Percentiles rank a stretch among this genome's conserved stretches.
phyloP scores from a whole-genome alignment of 2,113 vertebrate genomes.

The Malurus melanocephalus region DNA sequence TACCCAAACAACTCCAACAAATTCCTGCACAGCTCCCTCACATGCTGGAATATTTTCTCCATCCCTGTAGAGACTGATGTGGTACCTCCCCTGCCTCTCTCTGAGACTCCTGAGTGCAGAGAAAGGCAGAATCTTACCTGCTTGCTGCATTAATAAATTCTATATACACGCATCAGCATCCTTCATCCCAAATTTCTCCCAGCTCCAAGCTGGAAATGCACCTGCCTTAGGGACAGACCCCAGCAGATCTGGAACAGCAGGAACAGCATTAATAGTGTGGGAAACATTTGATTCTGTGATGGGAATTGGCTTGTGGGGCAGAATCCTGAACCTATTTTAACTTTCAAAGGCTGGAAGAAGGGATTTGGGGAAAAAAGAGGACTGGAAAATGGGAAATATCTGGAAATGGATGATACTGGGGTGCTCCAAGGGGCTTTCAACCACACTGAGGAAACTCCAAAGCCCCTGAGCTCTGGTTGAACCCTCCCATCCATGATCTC shows the following conservation, averaged over 20 bases:
- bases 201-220: background rate
- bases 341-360: background rate
- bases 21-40: background rate
- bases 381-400: background rate
- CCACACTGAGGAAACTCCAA: background rate
- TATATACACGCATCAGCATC: background rate
- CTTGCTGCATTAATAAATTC: background rate
- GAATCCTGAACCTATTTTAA: rapidly evolving
- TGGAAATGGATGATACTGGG: background rate
- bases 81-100: background rate
- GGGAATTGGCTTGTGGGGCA: background rate
- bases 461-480: background rate
- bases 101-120: background rate
- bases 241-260: rapidly evolving
- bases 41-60: background rate
- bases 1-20: background rate
- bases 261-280: background rate
- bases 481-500: background rate
- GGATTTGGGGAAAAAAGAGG: background rate
- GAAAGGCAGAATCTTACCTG: background rate
- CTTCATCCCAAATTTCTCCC: background rate
- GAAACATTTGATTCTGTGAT: background rate
- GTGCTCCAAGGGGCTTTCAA: background rate
- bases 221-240: background rate
- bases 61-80: background rate